phyloP scores from a whole-genome alignment of 2,888 invertebrate genomes.

The Cybosia mesomella region DNA sequence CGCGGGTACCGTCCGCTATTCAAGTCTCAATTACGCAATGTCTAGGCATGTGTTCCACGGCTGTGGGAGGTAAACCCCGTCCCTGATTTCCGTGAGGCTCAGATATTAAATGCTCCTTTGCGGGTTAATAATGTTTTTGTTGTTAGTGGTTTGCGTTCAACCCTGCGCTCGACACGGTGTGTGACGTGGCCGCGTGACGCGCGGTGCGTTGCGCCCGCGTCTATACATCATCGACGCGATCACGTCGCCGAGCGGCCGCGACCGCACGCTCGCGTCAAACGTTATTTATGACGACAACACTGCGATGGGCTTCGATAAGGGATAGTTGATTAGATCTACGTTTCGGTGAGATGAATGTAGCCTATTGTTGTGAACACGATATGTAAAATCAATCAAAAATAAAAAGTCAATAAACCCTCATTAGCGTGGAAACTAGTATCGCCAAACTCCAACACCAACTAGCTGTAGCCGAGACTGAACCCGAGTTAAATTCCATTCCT shows the following conservation, averaged over 20 bases:
- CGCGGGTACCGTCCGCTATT: background rate
- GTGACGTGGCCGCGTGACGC: slow-evolving; percentile 14
- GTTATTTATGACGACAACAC: slow-evolving; percentile 22
- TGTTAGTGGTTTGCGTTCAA: background rate
- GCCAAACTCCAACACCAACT: background rate
- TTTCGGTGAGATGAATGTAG: background rate
- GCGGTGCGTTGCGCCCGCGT: slow-evolving; percentile 30
- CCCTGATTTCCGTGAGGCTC: background rate
- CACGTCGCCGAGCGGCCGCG: slow-evolving; percentile 21
- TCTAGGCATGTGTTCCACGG: too few species aligned
- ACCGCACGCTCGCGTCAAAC: slow-evolving; percentile 1
- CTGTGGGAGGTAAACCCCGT: background rate
- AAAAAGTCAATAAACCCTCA: too few species aligned
- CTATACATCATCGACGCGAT: slow-evolving; percentile 47
- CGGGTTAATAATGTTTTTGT: background rate
- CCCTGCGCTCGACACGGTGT: slow-evolving; percentile 1
- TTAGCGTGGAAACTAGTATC: too few species aligned
- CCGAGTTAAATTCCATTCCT: too few species aligned
- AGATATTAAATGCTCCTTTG: background rate
- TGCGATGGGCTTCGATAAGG: slow-evolving; percentile 12
- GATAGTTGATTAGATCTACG: slow-evolving; percentile 2
- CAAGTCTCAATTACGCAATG: background rate
- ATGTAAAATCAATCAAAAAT: background rate
- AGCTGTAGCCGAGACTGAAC: too few species aligned
- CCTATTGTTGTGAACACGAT: background rate